A percentile compares a stretch with the other conserved stretches of the same genome.
Evolutionary conservation across 2,888 invertebrate species (phyloP).

Genomic region (Girardia tigrina): DNA sequence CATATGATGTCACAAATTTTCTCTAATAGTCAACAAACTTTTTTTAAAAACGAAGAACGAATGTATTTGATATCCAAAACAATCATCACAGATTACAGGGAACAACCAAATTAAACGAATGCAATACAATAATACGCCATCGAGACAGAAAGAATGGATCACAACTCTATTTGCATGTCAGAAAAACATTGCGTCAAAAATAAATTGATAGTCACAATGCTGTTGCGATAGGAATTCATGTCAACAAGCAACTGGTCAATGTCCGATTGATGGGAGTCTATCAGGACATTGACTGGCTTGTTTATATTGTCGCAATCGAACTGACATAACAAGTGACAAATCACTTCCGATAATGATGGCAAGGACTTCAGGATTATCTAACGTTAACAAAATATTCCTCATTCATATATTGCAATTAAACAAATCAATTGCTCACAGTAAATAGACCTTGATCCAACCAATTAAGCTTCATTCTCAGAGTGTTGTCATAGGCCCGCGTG

Average conservation of each 20-base stretch:
- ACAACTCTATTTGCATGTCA: conserved; percentile 2
- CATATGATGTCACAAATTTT: too few species aligned
- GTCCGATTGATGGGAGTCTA: background rate
- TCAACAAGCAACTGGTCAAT: background rate
- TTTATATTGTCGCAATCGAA: background rate
- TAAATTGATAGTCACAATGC: background rate
- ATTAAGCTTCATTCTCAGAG: background rate
- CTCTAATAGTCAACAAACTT: too few species aligned
- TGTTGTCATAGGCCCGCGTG: background rate
- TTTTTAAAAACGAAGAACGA: too few species aligned
- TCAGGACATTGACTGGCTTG: background rate
- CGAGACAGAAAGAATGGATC: background rate
- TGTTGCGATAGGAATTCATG: background rate
- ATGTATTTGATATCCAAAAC: too few species aligned
- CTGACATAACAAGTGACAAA: background rate
- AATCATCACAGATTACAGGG: background rate
- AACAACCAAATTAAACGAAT: background rate
- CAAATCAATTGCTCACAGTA: too few species aligned
- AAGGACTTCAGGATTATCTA: background rate
- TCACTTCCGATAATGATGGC: background rate
- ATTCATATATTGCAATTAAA: too few species aligned
- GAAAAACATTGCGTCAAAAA: conserved; percentile 9
- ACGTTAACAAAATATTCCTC: too few species aligned
- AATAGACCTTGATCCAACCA: conserved; percentile 19
- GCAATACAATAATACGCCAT: background rate